Evolutionary conservation across 64 coral and sea anemone genomes (phyloP).

Genomic region (Montipora efflorescens): DNA sequence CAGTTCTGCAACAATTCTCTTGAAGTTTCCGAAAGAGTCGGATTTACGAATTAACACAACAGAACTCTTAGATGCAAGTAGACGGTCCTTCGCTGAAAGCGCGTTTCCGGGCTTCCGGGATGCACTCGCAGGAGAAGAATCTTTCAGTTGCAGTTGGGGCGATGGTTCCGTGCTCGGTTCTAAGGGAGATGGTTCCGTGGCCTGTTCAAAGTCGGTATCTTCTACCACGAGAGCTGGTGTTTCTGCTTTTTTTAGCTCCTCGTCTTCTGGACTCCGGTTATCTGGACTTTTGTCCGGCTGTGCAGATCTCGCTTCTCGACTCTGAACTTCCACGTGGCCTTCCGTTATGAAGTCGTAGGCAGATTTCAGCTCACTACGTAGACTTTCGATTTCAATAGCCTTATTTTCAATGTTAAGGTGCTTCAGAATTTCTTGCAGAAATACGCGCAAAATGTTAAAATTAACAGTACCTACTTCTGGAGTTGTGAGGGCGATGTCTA

Average conservation of each 20-base stretch:
- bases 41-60: constrained; percentile 41
- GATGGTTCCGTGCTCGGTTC: not conserved
- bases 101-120: not conserved
- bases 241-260: not conserved
- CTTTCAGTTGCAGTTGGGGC: not conserved
- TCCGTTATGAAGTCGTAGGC: constrained; percentile 80
- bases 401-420: constrained; percentile 80
- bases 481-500: constrained; percentile 80
- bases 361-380: constrained; percentile 52
- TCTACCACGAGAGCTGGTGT: constrained; percentile 1
- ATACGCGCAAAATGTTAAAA: constrained; percentile 83
- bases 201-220: no score
- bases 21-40: constrained; percentile 50
- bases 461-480: constrained; percentile 83
- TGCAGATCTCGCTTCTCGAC: not conserved
- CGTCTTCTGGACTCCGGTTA: not conserved
- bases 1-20: constrained; percentile 66
- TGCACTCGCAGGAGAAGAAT: not conserved
- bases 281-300: not conserved
- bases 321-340: constrained; percentile 25
- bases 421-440: constrained; percentile 81
- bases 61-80: constrained; percentile 9
- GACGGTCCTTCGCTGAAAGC: constrained; percentile 7
- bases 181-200: not conserved
- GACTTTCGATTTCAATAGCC: constrained; percentile 50